Evolutionary conservation across 1,140 invertebrate genomes (phyloP).

Genomic region (Drosophila gunungcola): DNA sequence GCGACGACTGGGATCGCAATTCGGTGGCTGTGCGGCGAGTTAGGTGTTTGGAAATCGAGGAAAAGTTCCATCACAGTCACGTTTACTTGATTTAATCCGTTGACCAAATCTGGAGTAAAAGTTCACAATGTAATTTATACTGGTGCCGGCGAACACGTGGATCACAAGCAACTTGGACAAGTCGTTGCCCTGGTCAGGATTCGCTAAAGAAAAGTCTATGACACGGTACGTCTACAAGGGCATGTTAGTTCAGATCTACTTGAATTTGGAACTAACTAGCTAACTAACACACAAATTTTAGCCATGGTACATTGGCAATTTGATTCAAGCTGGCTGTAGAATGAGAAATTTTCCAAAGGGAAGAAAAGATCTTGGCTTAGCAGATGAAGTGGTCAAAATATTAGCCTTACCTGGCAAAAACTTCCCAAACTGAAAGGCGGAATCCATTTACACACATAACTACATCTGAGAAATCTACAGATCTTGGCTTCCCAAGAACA

Average conservation of each 20-base stretch:
- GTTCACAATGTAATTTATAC: slow-evolving; percentile 74
- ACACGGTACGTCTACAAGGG: background rate
- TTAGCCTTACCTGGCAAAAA: too few species aligned
- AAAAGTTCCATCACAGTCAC: slow-evolving; percentile 72
- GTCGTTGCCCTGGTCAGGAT: slow-evolving; percentile 13
- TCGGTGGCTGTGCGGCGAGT: slow-evolving; percentile 21
- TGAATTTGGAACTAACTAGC: too few species aligned
- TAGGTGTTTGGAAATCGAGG: slow-evolving; percentile 66
- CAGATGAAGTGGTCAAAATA: too few species aligned
- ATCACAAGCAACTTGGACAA: slow-evolving; percentile 28
- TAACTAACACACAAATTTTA: too few species aligned
- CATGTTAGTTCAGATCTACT: background rate
- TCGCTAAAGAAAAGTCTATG: background rate
- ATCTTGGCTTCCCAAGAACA: background rate
- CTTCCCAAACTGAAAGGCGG: too few species aligned
- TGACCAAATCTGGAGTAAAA: slow-evolving; percentile 76
- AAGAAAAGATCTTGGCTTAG: background rate
- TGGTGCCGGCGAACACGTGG: slow-evolving; percentile 55
- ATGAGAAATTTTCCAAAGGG: too few species aligned
- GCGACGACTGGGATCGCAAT: slow-evolving; percentile 15
- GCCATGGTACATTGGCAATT: too few species aligned
- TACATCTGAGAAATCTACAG: background rate
- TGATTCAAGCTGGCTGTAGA: too few species aligned
- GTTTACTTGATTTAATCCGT: slow-evolving; percentile 76
- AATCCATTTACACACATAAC: too few species aligned